Evolutionary conservation across 2,113 vertebrate species (phyloP), one percentile per base, ranked within the genome.

Genomic region (Connochaetes taurinus): DNA sequence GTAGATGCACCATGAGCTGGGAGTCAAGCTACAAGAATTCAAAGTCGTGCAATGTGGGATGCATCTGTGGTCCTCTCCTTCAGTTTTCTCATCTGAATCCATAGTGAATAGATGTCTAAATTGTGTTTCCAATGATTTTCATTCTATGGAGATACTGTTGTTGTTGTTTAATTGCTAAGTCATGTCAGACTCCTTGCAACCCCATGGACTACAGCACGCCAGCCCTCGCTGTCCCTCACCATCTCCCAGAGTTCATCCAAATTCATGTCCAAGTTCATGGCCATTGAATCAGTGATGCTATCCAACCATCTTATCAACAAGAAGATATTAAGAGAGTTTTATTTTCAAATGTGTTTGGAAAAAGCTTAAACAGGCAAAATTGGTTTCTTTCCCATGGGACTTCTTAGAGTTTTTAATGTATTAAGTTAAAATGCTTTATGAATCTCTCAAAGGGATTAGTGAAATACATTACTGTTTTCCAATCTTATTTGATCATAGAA

Each of bases 301-400:
- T 76, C 71, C 71, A 76, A 43, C 40, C 71, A 76, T 43, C 12
- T 76, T 40, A 76, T 43, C 71, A 76, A 14, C 40, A 16, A 8
- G 55, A n/a, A 31, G 11, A n/a, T 19, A 19, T 27, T n/a, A 36
- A 43, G 86, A 89, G 21, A 2, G 6, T 91, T 95, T 95, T 25
- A 15, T 94, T 90, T 92, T 76, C 45, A 57, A 58, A 93, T 33
- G 25, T 7, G 57, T 58, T 80, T 90, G 40, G 10, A 91, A 94
- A 87, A 52, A 50, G 16, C 31, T 47, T 60, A 85, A 85, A 64
- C 3, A 76, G 36, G 57, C 11, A 90, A 90, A 92, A 64, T 4
- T 43, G 1, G 3, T 91, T 50, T 90, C 21, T 87, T 60, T 31
- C 74, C 47, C 47, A 21, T 1, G 76, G 29, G 31, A 29, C 55